Conservation (phyloP, 1,140 invertebrate genomes). For the Bombus consobrinus region DNA sequence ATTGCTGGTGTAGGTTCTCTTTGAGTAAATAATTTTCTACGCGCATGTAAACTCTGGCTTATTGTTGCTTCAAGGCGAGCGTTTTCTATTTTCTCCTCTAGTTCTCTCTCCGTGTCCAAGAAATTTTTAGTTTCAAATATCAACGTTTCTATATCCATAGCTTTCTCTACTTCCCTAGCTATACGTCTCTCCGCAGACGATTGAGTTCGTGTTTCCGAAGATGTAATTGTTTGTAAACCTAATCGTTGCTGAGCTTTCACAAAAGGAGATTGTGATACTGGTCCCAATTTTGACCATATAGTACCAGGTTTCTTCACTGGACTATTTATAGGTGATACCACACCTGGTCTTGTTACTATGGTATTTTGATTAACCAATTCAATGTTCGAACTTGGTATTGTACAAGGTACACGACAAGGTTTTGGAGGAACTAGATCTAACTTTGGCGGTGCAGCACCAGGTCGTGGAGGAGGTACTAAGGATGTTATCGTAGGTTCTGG, state of each 20-base stretch:
- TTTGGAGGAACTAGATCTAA: constrained; percentile 80
- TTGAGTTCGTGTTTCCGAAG: constrained; percentile 70
- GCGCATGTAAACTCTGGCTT: constrained; percentile 58
- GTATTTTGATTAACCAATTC: constrained; percentile 77
- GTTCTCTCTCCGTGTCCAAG: constrained; percentile 73
- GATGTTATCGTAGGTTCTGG: constrained; percentile 72
- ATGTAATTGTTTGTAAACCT: constrained; percentile 63
- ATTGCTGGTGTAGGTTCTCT: constrained; percentile 73
- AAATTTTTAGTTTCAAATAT: constrained; percentile 74
- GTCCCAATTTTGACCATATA: constrained; percentile 80
- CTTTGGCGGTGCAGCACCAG: constrained; percentile 78
- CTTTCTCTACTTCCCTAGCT: constrained; percentile 62
- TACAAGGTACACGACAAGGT: constrained; percentile 80
- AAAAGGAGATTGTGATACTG: constrained; percentile 81
- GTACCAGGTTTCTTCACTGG: constrained; percentile 72
- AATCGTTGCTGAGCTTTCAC: constrained; percentile 80
- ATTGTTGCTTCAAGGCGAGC: constrained; percentile 65
- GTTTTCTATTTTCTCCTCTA: constrained; percentile 75
- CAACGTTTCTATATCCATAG: constrained; percentile 62
- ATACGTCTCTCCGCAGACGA: constrained; percentile 80
- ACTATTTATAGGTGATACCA: constrained; percentile 73
- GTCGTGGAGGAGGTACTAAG: constrained; percentile 78
- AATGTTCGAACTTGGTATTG: constrained; percentile 69
- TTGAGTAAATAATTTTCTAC: constrained; percentile 71
- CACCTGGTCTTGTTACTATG: constrained; percentile 72